Evolutionary conservation across 2,113 vertebrate genomes (phyloP).

Genomic region (Nothobranchius kuhntae): DNA sequence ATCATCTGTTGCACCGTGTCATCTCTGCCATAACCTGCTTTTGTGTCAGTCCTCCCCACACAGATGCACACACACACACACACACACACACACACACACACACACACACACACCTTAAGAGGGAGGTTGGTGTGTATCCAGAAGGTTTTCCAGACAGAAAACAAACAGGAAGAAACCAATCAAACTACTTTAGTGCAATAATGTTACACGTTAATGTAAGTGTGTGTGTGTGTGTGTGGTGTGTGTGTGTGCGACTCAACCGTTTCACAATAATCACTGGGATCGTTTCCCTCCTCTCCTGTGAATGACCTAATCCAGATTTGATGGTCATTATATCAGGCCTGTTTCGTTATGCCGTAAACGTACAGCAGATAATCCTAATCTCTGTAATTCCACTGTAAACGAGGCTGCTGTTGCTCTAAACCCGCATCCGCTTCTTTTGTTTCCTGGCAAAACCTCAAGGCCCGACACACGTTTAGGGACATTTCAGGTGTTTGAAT

Average conservation of each 20-base stretch:
- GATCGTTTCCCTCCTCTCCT: constrained; percentile 59
- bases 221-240: constrained; percentile 17
- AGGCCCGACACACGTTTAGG: not conserved
- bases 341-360: constrained; percentile 73
- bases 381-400: constrained; percentile 72
- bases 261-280: constrained; percentile 60
- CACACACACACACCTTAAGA: constrained; percentile 9
- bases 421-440: constrained; percentile 14
- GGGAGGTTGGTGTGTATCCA: not conserved
- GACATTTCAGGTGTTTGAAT: not conserved
- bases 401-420: constrained; percentile 46
- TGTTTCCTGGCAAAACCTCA: not conserved
- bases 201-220: not conserved
- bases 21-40: constrained; percentile 73
- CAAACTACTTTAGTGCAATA: not conserved
- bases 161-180: not conserved
- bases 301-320: constrained; percentile 80
- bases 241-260: constrained; percentile 38
- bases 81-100: constrained; percentile 19
- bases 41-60: constrained; percentile 54
- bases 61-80: constrained; percentile 11
- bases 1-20: constrained; percentile 77
- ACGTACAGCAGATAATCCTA: constrained; percentile 78
- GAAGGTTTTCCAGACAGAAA: constrained; percentile 5
- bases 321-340: constrained; percentile 75